Evolutionary conservation across 1,140 invertebrate genomes (phyloP).

Genomic region (Drosophila melanica): DNA sequence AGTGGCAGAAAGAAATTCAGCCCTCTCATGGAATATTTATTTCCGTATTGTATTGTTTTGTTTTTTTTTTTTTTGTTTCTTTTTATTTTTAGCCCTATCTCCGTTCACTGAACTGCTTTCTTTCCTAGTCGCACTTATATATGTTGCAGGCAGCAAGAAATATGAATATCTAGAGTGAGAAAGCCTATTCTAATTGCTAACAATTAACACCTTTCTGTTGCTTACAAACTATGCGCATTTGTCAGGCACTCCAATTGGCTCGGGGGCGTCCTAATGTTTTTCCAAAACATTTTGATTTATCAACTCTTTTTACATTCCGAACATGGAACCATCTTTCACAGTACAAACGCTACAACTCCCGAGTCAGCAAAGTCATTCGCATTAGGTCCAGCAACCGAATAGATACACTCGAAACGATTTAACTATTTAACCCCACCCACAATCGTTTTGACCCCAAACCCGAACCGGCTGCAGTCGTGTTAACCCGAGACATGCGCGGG

Average conservation of each 20-base stretch:
- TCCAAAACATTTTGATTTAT: conserved; percentile 76
- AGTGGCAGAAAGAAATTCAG: background rate
- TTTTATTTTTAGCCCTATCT: conserved; percentile 32
- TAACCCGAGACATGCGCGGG: conserved; percentile 52
- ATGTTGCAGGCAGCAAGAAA: conserved; percentile 10
- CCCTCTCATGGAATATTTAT: background rate
- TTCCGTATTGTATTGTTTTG: background rate
- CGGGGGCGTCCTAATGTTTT: conserved; percentile 45
- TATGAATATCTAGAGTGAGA: conserved; percentile 49
- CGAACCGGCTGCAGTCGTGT: background rate
- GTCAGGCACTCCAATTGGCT: conserved; percentile 43
- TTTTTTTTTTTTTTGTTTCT: background rate
- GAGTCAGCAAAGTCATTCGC: conserved; percentile 67
- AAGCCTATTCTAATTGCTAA: conserved; percentile 48
- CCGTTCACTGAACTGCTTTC: background rate
- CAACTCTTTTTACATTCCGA: conserved; percentile 80
- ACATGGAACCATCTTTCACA: conserved; percentile 69
- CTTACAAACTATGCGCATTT: conserved; percentile 48
- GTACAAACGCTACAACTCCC: conserved; percentile 29
- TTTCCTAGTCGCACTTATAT: background rate
- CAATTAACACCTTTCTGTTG: conserved; percentile 69
- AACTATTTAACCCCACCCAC: conserved; percentile 78
- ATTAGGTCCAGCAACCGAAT: conserved; percentile 62
- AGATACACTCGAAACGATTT: conserved; percentile 73
- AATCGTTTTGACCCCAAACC: conserved; percentile 25